phyloP scores from a whole-genome alignment of 2,888 invertebrate species.

The Lissocephala sabroskyi region DNA sequence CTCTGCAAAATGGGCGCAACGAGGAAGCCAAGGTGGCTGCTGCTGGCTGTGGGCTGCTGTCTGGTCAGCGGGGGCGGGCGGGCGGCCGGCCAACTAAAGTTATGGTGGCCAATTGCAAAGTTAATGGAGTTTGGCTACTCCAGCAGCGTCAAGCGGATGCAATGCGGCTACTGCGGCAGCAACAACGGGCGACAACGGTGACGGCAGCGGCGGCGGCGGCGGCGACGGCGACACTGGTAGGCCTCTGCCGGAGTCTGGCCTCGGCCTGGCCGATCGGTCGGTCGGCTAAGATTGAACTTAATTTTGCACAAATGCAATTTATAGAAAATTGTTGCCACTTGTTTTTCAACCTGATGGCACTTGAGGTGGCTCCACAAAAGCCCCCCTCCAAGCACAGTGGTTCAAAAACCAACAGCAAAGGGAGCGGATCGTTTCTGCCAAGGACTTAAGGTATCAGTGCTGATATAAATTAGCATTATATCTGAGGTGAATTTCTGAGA shows the following conservation, averaged over 20 bases:
- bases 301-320: constrained; percentile 66
- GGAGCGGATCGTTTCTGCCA: no score
- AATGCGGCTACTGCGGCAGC: constrained; percentile 14
- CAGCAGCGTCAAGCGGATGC: constrained; percentile 38
- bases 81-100: constrained; percentile 38
- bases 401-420: constrained; percentile 3
- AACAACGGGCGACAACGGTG: constrained; percentile 18
- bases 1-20: constrained; percentile 25
- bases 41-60: no score
- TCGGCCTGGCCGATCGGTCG: constrained; percentile 4
- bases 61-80: no score
- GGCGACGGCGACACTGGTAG: constrained; percentile 27
- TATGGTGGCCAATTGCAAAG: constrained; percentile 67
- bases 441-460: no score
- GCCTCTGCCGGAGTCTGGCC: not conserved
- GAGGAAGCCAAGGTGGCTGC: constrained; percentile 8
- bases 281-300: constrained; percentile 58
- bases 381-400: no score
- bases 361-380: constrained; percentile 13
- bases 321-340: constrained; percentile 68
- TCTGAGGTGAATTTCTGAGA: no score
- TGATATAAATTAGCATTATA: no score
- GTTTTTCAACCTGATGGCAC: constrained; percentile 58
- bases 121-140: constrained; percentile 68
- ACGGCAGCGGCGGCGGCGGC: constrained; percentile 38